Evolutionary conservation across 92 coral and sea anemone species (phyloP), one percentile per base, ranked within the genome.

Genomic region (Palythoa heliodiscus): DNA sequence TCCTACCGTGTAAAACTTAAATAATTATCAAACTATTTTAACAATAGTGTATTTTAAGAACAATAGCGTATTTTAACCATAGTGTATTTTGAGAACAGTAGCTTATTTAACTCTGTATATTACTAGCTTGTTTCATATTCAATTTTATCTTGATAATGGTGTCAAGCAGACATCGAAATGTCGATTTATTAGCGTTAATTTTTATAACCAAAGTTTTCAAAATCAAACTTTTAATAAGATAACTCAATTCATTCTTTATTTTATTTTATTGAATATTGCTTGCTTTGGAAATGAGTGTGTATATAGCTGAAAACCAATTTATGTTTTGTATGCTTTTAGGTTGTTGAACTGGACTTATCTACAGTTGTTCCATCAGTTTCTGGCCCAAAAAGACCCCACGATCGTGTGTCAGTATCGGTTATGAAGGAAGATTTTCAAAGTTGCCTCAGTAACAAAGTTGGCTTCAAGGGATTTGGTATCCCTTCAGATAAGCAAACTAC

Each of bases 381-480:
- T 23, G 99, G 99, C 11, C 99, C 99, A 22, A 96, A 96, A 73
- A 84, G 99, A 79, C 99, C 99, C 10, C 99, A 96, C 15, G 99
- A 96, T 77, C 86, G 98, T 66, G 98, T 96, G 10, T 83, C 99
- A 2, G 92, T 96, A 50, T 84, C 97, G 20, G 88, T 70, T 7
- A 96, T 96, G 99, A 93, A 93, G 73, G 89, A 92, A 70, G 99
- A 96, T 72, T 96, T 96, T 63, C 25, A 70, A 17, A 86, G 91
- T 11, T 94, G 99, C 83, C 89, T 96, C 12, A 93, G 78, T 75
- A 96, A 94, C 73, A 96, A 95, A 69, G 90, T 91, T 85, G 99
- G 99, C 29, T 96, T 96, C 84, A 96, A 96, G 89, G 99, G 99
- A n/a, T 96, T 94, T 91, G 99, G 95, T 10, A 91, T 96, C 72